A percentile compares a stretch with the other conserved stretches of the same genome.
These are phyloP conservation scores for Bombus breviceps DNA, from an alignment of 1,140 invertebrate genomes.

Conservation along the genomic window DNA sequence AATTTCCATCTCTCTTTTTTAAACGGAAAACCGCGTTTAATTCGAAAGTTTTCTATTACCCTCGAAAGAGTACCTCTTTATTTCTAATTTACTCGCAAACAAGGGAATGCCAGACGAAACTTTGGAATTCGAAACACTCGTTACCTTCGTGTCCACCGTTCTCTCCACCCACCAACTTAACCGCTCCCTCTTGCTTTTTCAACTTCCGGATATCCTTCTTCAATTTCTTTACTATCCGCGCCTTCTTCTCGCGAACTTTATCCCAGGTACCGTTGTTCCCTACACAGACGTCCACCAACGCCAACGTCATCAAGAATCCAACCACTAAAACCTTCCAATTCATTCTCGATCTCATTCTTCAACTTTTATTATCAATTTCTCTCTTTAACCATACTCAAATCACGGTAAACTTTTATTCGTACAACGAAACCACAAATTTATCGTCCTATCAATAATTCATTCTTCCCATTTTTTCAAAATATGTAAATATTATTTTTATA, in stretches of 20 bases:
- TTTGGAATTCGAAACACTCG: not conserved
- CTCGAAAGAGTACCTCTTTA: not conserved
- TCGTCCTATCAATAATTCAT: too few species aligned
- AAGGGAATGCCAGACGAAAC: not conserved
- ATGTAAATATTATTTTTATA: not conserved
- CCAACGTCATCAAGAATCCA: not conserved
- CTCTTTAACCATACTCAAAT: not conserved
- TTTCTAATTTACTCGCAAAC: not conserved
- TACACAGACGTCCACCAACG: constrained; percentile 28
- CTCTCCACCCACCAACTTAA: constrained; percentile 87
- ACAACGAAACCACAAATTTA: not conserved
- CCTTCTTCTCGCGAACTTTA: constrained; percentile 73
- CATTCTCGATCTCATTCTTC: constrained; percentile 25
- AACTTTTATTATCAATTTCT: not conserved
- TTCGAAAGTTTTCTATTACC: not conserved
- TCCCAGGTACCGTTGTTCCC: constrained; percentile 31
- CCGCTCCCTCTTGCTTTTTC: constrained; percentile 88
- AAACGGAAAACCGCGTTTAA: too few species aligned
- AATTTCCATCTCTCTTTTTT: too few species aligned
- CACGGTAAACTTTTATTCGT: too few species aligned
- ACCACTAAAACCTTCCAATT: not conserved
- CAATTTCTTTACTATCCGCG: constrained; percentile 81
- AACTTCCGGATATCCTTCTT: constrained; percentile 83
- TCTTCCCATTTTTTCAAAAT: too few species aligned
- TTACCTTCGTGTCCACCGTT: constrained; percentile 86